Conservation (phyloP, 2,113 vertebrate species). For the Oenanthe oenanthe region DNA sequence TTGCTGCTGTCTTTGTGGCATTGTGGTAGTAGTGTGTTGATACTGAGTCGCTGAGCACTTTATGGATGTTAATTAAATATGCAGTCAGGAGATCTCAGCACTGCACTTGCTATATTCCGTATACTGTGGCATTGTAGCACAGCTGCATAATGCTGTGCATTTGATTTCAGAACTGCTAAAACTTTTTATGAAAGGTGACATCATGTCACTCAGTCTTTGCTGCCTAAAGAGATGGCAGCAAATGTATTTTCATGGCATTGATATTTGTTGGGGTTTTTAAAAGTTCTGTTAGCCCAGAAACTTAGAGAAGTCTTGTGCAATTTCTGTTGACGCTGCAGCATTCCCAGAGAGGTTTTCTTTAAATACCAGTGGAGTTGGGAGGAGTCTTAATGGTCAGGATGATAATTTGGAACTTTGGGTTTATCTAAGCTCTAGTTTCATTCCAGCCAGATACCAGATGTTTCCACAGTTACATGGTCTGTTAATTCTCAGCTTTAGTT, state of each 20-base stretch:
- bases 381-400: neutral
- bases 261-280: neutral
- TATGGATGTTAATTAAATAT: neutral
- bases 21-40: neutral
- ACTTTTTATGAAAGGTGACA: neutral
- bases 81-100: neutral
- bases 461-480: neutral
- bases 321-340: neutral
- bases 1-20: neutral
- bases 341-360: neutral
- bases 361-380: neutral
- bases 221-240: neutral
- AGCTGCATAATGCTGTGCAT: neutral
- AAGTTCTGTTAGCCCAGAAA: neutral
- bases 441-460: neutral
- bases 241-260: neutral
- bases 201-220: neutral
- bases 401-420: neutral
- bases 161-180: neutral
- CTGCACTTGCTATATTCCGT: neutral
- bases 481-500: neutral
- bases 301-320: neutral
- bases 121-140: fast-evolving
- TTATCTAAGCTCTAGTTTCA: neutral
- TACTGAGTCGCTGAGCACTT: neutral